Conservation (phyloP, 2,113 vertebrate genomes). For the Limanda limanda region DNA sequence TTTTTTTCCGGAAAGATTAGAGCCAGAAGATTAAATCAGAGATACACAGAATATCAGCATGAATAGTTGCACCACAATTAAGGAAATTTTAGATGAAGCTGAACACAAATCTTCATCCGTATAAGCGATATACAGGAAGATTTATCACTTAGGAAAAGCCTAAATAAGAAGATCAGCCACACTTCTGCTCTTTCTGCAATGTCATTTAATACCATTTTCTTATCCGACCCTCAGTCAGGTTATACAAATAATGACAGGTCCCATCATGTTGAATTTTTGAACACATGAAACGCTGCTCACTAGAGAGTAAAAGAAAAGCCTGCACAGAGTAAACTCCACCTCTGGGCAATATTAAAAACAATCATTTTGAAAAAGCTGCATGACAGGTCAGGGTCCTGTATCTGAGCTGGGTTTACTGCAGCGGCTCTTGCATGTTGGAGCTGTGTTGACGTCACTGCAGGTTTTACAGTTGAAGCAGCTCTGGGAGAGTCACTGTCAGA, state of each 20-base stretch:
- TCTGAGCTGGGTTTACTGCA: conserved; percentile 1
- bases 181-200: background rate
- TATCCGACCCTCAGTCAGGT: background rate
- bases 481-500: conserved; percentile 51
- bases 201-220: background rate
- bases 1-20: background rate
- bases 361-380: conserved; percentile 15
- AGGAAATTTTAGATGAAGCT: no score
- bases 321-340: background rate
- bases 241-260: background rate
- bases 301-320: background rate
- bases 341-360: conserved; percentile 5
- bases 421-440: conserved; percentile 17
- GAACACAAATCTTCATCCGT: no score
- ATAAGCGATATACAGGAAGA: no score
- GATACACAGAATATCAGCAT: no score
- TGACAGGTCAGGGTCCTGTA: conserved; percentile 11
- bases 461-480: conserved; percentile 36
- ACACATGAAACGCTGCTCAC: background rate
- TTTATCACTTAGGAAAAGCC: no score
- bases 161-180: no score
- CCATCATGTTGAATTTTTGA: background rate
- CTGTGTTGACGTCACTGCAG: conserved; percentile 33
- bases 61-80: no score
- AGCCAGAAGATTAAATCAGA: no score